Base-by-base conservation (phyloP, 2,888 invertebrate genomes). In the Polymixis lichenea region DNA sequence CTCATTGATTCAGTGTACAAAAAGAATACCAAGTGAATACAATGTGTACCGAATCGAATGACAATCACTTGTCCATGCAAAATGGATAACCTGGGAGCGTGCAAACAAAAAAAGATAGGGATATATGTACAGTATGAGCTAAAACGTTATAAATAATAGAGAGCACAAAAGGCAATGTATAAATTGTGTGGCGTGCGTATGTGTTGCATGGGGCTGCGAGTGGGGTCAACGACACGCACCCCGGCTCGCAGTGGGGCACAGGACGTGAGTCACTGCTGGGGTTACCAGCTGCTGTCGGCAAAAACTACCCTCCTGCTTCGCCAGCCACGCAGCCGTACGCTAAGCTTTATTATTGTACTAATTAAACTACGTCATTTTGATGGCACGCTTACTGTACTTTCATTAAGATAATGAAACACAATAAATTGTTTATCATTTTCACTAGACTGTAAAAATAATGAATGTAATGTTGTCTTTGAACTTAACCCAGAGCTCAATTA, bases 161-260 rank as follows among this genome's bases (percentile, higher is more conserved):
- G 90, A 93, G 89, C 85, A 95, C 93, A 95, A 95, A 95, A 94
- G 94, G 94, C 94, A 94, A 92, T 95, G 94, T 93, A 93, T 94
- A 93, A 94, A 93, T 94, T 92, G 93, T 93, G 92, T 92, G 93
- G 93, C 91, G 93, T 93, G 91, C 91, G 92, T 93, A 91, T 93
- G 92, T 91, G 87, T 89, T 89, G 92, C 90, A 92, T 93, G 92
- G 95, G 96, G 96, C 95, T 94, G 94, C 91, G 92, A 93, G 95
- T 92, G 95, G 95, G 96, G 95, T 96, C 96, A 95, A 93, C 91
- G 96, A 96, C 96, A 94, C 95, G 92, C 95, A 96, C 96, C 96
- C 96, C 95, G 95, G 90, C 91, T 92, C 92, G 91, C 93, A 93
- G 93, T 94, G 92, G 94, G 94, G 94, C 94, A 93, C 95, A 96